Base-by-base conservation (phyloP, 2,113 vertebrate genomes). In the Corythoichthys intestinalis region DNA sequence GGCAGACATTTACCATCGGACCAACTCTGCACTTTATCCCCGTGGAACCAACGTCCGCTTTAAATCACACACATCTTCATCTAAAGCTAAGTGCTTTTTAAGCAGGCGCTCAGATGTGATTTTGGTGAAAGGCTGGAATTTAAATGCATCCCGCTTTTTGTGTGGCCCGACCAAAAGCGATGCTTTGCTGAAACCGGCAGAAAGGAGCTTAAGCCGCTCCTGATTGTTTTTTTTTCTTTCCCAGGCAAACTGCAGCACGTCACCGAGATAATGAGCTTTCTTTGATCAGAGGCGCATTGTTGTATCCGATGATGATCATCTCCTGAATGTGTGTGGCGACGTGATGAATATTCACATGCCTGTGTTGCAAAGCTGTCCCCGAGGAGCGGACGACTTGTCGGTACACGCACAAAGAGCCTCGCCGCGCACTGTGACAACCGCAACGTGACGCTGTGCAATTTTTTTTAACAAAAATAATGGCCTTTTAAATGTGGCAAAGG, bases 211-310 rank as follows among this genome's bases (percentile, higher is more conserved):
- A 68, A 78, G 81, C 77, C 76, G 64, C 57, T 41, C 39, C 79
- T 80, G 81, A 83, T 82, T 84, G 77, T 82, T 60, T 87, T 70
- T 77, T 34, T 54, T 54, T 34, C 1, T 28, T 35, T 58, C 85
- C 83, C 82, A 82, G 66, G 64, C 68, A 61, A 79, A 70, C 75
- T 71, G 68, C 74, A 38, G 75, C 71, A 44, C 78, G 66, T 79
- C 74, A 69, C 81, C 11, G 54, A 72, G 75, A 85, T 88, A 88
- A 91, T 87, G 81, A 87, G 87, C 75, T 77, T 70, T 56, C 84
- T 91, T 90, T 89, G 84, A 91, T 91, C 86, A 84, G 73, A 65
- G 77, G n/a, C 57, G 73, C 72, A 84, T 86, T 86, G 78, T 83
- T 77, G 72, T 82, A 70, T 77, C 59, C 65, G 78, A 70, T 74